Evolutionary conservation across 92 coral and sea anemone species (phyloP).

Genomic region (Parazoanthus darwini): DNA sequence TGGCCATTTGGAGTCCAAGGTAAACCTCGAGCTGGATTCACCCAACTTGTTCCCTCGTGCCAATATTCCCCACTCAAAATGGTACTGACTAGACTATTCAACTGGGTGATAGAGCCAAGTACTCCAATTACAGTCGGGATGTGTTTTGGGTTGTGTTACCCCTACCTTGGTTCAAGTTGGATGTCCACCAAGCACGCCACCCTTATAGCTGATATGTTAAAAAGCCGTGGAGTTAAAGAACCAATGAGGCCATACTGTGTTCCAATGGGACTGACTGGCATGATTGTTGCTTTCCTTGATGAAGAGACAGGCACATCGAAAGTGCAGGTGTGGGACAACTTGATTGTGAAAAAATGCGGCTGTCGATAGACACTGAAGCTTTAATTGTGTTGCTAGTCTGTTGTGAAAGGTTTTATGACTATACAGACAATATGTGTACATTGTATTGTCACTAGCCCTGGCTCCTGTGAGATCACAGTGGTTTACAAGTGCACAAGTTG

Average conservation of each 20-base stretch:
- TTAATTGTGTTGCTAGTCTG: too few relatives aligned
- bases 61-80: background rate
- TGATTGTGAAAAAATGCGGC: constrained; percentile 19
- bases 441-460: background rate
- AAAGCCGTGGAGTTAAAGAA: background rate
- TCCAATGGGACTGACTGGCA: background rate
- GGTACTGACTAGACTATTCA: background rate
- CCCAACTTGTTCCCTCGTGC: background rate
- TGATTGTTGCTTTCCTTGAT: background rate
- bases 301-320: background rate
- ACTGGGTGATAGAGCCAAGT: constrained; percentile 5
- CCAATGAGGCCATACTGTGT: constrained; percentile 21
- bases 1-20: background rate
- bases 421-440: background rate
- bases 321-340: constrained; percentile 27
- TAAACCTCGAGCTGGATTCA: constrained; percentile 2
- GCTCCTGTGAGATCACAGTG: background rate
- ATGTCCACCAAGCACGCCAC: constrained; percentile 11
- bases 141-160: constrained; percentile 8
- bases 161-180: background rate
- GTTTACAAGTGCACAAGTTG: too few relatives aligned
- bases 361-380: constrained; percentile 8
- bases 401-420: background rate
- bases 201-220: background rate
- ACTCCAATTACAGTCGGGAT: background rate